Evolutionary conservation across 2,797 vertebrate genomes (phyloP), one percentile per base, ranked within the genome.

Genomic region (Spinibarbus caldwelli): DNA sequence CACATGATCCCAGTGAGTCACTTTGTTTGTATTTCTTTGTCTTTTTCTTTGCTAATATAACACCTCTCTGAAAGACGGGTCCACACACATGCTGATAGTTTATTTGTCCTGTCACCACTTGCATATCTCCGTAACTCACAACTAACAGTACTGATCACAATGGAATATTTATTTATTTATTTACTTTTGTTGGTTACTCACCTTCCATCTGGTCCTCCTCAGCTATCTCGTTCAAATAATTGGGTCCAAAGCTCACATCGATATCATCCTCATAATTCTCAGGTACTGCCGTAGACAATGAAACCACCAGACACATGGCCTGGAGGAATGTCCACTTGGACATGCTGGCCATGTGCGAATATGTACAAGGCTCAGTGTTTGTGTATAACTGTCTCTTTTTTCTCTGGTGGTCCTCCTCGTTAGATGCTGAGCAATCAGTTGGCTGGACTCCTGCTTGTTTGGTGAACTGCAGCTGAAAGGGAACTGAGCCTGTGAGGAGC

Each of bases 251-350:
- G 43, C 89, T 90, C 87, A 94, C 86, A 43, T 94, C 66, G 6
- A 93, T 86, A 6, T 90, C n/a, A n/a, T 95, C 93, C 1, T 96
- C 97, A 15, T 97, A 96, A 0, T 94, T 92, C 0, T 93, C 86
- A 62, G 92, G 86, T 87, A 92, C 68, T 90, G 91, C 89, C 12
- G 83, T 90, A 11, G 91, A 89, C 66, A 82, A 89, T 0, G 91
- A 88, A 57, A 88, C 89, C 78, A 96, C 91, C 90, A 95, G 71
- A 71, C 91, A 91, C 83, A 76, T 84, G 3, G 89, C 87, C 89
- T 86, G 87, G 75, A 90, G 85, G 83, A 94, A 82, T 80, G 88
- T 92, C 90, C 92, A 83, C 83, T n/a, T 54, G 85, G 93, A 90
- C 93, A 94, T 95, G 88, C 52, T 93, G 91, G 82, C 70, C 31